Evolutionary conservation across 2,888 invertebrate genomes (phyloP), one percentile per base, ranked within the genome.

Genomic region (Eilema griseolum): DNA sequence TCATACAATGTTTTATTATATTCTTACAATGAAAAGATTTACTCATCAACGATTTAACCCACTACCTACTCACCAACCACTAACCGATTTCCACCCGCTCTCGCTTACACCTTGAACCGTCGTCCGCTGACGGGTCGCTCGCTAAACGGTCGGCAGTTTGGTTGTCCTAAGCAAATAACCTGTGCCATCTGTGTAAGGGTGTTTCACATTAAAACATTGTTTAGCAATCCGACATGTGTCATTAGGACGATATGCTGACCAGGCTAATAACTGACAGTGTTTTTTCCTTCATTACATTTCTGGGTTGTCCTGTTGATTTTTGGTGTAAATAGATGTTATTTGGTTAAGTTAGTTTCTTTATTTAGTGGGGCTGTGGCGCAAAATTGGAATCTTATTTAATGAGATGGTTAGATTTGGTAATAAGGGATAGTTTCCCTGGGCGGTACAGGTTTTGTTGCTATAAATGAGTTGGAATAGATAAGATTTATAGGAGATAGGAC

Each of bases 81-180:
- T 37, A 12, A 1, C 33, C 12, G 0, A 12, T 12, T 37, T 11
- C 33, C 33, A 60, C 24, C 26, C 78, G 74, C 80, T 52, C 11
- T 8, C 46, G 41, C 78, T 70, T 10, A 12, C 72, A 0, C 14
- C 77, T 80, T 65, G 59, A 7, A 5, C 79, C 78, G 26, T n/a
- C 46, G 20, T 16, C 69, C 76, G 76, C 67, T 81, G 81, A 82
- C 87, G 86, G 86, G 86, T 84, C 88, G 88, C 83, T 88, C 89
- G 90, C 93, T 94, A 94, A 94, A 93, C 93, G 94, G 89, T 87
- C 87, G 88, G 90, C 93, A 90, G 94, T 94, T 93, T 91, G 90
- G 90, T 88, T 86, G 93, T 92, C 95, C 95, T 94, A 94, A 95
- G 93, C 94, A 95, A 95, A 95, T 93, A 94, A 91, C 88, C 86